phyloP scores from a whole-genome alignment of 2,888 invertebrate genomes.

The Entomobrya proxima region DNA sequence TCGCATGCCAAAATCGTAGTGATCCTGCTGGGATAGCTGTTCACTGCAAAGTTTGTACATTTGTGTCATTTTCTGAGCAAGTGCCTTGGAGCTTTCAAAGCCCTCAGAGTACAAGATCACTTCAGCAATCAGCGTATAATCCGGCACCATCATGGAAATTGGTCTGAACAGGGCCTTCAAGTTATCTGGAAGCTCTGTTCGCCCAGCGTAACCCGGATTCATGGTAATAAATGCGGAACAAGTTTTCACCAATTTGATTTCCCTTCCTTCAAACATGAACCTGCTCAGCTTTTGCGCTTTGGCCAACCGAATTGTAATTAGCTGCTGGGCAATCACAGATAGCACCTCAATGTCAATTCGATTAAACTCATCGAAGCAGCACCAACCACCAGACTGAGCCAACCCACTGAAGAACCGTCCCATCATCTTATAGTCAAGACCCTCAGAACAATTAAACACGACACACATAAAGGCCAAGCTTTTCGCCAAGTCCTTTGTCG shows the following conservation, averaged over 20 bases:
- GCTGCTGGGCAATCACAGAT: slow-evolving; percentile 94
- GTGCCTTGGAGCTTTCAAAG: slow-evolving; percentile 85
- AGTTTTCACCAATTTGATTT: slow-evolving; percentile 85
- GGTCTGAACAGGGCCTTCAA: slow-evolving; percentile 96
- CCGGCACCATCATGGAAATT: slow-evolving; percentile 94
- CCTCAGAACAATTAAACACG: slow-evolving; percentile 95
- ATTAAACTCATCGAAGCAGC: slow-evolving; percentile 96
- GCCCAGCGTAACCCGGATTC: slow-evolving; percentile 77
- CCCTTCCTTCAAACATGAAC: slow-evolving; percentile 87
- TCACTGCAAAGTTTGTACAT: slow-evolving; percentile 89
- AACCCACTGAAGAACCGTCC: slow-evolving; percentile 89
- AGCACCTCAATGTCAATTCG: slow-evolving; percentile 92
- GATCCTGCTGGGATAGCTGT: slow-evolving; percentile 91
- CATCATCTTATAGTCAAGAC: slow-evolving; percentile 93
- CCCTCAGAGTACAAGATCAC: slow-evolving; percentile 93
- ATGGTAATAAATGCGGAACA: slow-evolving; percentile 94
- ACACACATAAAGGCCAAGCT: slow-evolving; percentile 91
- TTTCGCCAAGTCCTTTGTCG: slow-evolving; percentile 88
- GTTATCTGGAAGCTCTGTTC: slow-evolving; percentile 93
- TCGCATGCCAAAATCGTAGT: slow-evolving; percentile 93
- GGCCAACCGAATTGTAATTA: slow-evolving; percentile 87
- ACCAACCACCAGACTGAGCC: slow-evolving; percentile 90
- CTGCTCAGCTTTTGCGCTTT: slow-evolving; percentile 82
- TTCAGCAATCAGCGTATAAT: slow-evolving; percentile 91
- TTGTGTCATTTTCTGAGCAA: slow-evolving; percentile 89